These are phyloP conservation scores for Channallabes apus DNA, from an alignment of 2,797 vertebrate genomes.

Conservation along the genomic window DNA sequence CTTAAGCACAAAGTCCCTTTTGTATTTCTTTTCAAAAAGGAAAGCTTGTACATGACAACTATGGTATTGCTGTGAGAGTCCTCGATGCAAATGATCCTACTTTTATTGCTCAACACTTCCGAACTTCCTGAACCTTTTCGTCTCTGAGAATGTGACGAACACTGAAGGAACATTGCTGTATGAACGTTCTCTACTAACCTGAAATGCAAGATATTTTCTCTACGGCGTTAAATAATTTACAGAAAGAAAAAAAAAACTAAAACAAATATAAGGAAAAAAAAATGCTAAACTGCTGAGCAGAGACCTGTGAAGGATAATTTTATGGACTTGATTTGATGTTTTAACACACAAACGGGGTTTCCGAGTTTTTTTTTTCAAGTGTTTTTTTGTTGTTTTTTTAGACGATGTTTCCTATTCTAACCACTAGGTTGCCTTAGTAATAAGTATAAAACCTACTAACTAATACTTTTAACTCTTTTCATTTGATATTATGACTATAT, in stretches of 20 bases:
- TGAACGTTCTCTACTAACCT: slow-evolving; percentile 68
- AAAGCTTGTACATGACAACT: background rate
- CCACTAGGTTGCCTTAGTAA: background rate
- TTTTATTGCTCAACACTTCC: slow-evolving; percentile 9
- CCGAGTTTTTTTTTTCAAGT: background rate
- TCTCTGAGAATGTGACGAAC: slow-evolving; percentile 59
- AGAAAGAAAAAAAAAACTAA: slow-evolving; percentile 48
- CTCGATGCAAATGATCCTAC: background rate
- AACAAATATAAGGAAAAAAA: slow-evolving; percentile 47
- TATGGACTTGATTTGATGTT: slow-evolving; percentile 15
- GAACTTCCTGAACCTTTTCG: slow-evolving; percentile 37
- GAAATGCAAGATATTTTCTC: slow-evolving; percentile 55
- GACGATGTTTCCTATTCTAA: background rate
- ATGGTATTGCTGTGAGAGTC: background rate
- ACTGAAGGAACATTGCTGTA: slow-evolving; percentile 84
- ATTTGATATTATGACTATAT: background rate
- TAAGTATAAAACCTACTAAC: slow-evolving; percentile 3
- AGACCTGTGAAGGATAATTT: slow-evolving; percentile 39
- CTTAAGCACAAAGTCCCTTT: background rate
- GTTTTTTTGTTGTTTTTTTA: background rate
- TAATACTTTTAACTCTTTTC: background rate
- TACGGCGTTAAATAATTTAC: background rate
- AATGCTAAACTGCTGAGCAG: slow-evolving; percentile 44
- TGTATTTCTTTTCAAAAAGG: background rate
- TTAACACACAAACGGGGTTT: slow-evolving; percentile 7